These are phyloP conservation scores for Spea bombifrons DNA, from an alignment of 2,113 vertebrate species.

Conservation along the genomic window DNA sequence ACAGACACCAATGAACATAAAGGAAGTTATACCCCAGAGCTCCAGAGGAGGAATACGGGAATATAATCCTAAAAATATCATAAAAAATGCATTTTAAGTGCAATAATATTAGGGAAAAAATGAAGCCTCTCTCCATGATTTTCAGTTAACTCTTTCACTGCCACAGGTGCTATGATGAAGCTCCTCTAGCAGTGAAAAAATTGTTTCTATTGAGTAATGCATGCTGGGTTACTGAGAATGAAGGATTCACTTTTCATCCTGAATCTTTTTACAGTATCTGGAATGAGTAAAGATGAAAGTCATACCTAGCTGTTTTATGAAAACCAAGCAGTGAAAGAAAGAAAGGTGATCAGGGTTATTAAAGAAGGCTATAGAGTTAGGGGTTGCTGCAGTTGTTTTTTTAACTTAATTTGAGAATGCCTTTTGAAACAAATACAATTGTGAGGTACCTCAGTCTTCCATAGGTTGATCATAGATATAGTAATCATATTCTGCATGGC, in stretches of 20 bases:
- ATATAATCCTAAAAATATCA: background rate
- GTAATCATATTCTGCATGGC: background rate
- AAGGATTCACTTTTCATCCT: slow-evolving; percentile 3
- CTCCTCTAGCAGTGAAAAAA: slow-evolving; percentile 11
- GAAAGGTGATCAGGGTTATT: background rate
- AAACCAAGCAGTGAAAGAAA: slow-evolving; percentile 15
- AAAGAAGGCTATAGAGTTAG: background rate
- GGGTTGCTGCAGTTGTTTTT: slow-evolving; percentile 22
- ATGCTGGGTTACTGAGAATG: slow-evolving; percentile 37
- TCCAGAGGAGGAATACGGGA: background rate
- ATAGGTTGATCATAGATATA: background rate
- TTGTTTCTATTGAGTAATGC: slow-evolving; percentile 17
- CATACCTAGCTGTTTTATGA: slow-evolving; percentile 5
- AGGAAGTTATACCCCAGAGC: background rate
- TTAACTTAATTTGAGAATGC: background rate
- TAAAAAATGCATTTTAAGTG: background rate
- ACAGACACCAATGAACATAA: slow-evolving; percentile 14
- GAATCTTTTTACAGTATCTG: slow-evolving; percentile 8
- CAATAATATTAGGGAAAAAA: background rate
- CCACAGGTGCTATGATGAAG: slow-evolving; percentile 5
- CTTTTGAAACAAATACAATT: background rate
- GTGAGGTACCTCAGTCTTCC: background rate
- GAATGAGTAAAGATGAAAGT: slow-evolving; percentile 29
- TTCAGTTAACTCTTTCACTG: background rate
- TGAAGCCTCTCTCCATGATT: background rate